Evolutionary conservation across 2,797 vertebrate species (phyloP), one percentile per base, ranked within the genome.

Genomic region (Cryptoblepharus egeriae): DNA sequence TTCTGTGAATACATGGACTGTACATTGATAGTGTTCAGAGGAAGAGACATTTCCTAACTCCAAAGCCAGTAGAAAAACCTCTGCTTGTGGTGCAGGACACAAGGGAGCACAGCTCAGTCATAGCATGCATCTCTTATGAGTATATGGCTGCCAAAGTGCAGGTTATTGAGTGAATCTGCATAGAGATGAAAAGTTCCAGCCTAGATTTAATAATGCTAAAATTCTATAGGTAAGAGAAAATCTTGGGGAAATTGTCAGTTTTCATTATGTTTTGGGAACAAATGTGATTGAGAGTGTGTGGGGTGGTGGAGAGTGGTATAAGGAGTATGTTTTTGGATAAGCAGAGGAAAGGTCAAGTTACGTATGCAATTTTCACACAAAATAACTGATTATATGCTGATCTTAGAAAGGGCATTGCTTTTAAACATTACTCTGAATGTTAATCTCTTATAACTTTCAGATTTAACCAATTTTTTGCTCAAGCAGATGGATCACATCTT

Each of bases 401-500:
- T 39, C 30, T 26, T 55, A 68, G 74, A 69, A 75, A 84, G 77
- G 77, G 70, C 70, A 74, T 28, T 60, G 39, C 77, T 74, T 84
- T 84, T 79, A 75, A 84, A 79, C 70, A 69, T 74, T 79, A 84
- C 39, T 74, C 52, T 52, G 70, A 37, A 61, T 24, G 24, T 75
- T 84, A 84, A 84, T 84, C 70, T 79, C 63, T 61, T 52, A 79
- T 79, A 61, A 68, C 68, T 58, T 30, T 68, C 30, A 30, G 61
- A 84, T 84, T 79, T 79, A 75, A 69, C 39, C 82, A 70, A 84
- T 84, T 30, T 84, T 79, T 83, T 79, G 28, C 79, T 84, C 82
- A 79, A 60, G 52, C 35, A 68, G 63, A 79, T 74, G 79, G 80
- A 75, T 81, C 72, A 75, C 42, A 73, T 42, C 1, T 61, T 28